Evolutionary conservation across 2,113 vertebrate genomes (phyloP).

Genomic region (Labeo rohita): DNA sequence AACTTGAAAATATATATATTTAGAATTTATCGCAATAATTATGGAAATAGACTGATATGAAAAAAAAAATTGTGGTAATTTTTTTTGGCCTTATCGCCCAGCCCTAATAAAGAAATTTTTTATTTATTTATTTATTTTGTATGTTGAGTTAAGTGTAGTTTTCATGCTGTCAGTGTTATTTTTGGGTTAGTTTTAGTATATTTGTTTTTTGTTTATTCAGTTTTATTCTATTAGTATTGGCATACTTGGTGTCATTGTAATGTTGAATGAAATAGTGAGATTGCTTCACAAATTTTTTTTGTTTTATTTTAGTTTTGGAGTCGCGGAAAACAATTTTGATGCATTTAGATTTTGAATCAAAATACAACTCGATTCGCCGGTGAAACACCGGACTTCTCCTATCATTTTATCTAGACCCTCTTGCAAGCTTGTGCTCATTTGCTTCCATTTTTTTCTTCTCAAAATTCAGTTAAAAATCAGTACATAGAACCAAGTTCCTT

Average conservation of each 20-base stretch:
- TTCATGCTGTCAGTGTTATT: background rate
- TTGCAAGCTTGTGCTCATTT: background rate
- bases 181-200: background rate
- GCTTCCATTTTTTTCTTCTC: background rate
- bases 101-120: background rate
- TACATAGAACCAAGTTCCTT: background rate
- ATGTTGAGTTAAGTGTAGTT: background rate
- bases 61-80: too few relatives aligned
- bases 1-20: too few relatives aligned
- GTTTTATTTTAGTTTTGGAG: background rate
- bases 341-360: background rate
- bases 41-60: too few relatives aligned
- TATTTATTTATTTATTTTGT: background rate
- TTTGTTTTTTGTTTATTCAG: background rate
- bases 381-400: background rate
- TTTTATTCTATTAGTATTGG: background rate
- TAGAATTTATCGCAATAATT: too few relatives aligned
- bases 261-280: too few relatives aligned
- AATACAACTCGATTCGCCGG: background rate
- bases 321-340: background rate
- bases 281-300: background rate
- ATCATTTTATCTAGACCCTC: background rate
- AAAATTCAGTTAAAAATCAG: background rate
- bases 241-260: too few relatives aligned
- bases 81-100: too few relatives aligned